A percentile compares a stretch with the other conserved stretches of the same genome.
Conservation (phyloP, 64 coral and sea anemone genomes). For the Porites lutea region DNA sequence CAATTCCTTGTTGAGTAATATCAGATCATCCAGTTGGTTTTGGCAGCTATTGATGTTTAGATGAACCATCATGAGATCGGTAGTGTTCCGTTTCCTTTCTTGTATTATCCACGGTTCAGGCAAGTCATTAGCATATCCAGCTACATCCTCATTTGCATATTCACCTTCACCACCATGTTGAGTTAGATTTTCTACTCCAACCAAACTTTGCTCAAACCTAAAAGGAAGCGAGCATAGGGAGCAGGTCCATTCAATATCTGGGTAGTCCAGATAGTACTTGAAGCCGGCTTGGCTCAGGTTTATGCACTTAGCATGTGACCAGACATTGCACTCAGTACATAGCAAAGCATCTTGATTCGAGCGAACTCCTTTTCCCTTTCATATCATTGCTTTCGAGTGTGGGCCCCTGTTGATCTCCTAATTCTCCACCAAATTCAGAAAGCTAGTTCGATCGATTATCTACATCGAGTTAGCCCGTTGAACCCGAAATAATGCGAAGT, state of each 20-base stretch:
- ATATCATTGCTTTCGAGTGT: too few relatives aligned
- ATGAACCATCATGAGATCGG: neutral
- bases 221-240: neutral
- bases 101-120: slow-evolving; percentile 15
- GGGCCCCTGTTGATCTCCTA: too few relatives aligned
- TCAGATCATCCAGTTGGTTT: slow-evolving; percentile 11
- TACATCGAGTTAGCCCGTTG: too few relatives aligned
- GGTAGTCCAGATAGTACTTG: slow-evolving; percentile 44
- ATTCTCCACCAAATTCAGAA: too few relatives aligned
- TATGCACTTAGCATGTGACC: slow-evolving; percentile 69
- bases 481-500: too few relatives aligned
- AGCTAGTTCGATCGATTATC: too few relatives aligned
- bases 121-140: too few relatives aligned
- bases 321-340: slow-evolving; percentile 47
- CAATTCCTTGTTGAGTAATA: slow-evolving; percentile 24
- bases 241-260: slow-evolving; percentile 22
- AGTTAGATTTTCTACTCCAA: too few relatives aligned
- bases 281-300: slow-evolving; percentile 23
- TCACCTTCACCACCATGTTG: too few relatives aligned
- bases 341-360: slow-evolving; percentile 52
- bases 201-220: too few relatives aligned
- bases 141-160: too few relatives aligned
- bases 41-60: slow-evolving; percentile 19
- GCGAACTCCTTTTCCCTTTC: slow-evolving; percentile 37
- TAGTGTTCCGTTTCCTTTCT: neutral